Percentiles rank a stretch among this genome's conserved stretches.
These are phyloP conservation scores for Stenodera caucasica DNA, from an alignment of 2,888 invertebrate genomes.

Conservation along the genomic window DNA sequence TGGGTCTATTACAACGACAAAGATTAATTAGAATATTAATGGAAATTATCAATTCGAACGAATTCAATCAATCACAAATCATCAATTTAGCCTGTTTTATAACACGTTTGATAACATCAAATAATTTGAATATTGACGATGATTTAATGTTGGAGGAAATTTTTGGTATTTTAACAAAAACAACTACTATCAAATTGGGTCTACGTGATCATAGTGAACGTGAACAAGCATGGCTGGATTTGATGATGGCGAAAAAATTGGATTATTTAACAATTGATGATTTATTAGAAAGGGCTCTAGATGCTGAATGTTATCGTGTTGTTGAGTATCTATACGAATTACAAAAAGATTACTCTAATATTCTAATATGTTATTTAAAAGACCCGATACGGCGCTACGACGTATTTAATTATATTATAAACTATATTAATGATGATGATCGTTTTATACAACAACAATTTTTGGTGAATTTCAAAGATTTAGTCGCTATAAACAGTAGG, in stretches of 20 bases:
- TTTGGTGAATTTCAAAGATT: conserved; percentile 55
- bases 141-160: conserved; percentile 60
- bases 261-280: conserved; percentile 62
- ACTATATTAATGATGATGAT: conserved; percentile 53
- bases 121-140: conserved; percentile 50
- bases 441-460: conserved; percentile 57
- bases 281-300: conserved; percentile 64
- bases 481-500: conserved; percentile 64
- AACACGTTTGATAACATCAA: conserved; percentile 48
- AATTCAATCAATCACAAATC: conserved; percentile 61
- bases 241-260: conserved; percentile 66
- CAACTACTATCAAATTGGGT: conserved; percentile 42
- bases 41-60: conserved; percentile 70
- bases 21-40: conserved; percentile 77
- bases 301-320: conserved; percentile 70
- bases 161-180: conserved; percentile 57
- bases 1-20: conserved; percentile 72
- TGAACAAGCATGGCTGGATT: conserved; percentile 73
- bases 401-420: conserved; percentile 62
- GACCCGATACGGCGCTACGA: conserved; percentile 66
- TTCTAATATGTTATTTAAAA: conserved; percentile 68
- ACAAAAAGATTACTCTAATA: conserved; percentile 62
- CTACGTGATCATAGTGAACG: conserved; percentile 65
- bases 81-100: conserved; percentile 53
- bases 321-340: conserved; percentile 71